phyloP scores from a whole-genome alignment of 2,797 vertebrate species.

The Bradypodion ventrale region DNA sequence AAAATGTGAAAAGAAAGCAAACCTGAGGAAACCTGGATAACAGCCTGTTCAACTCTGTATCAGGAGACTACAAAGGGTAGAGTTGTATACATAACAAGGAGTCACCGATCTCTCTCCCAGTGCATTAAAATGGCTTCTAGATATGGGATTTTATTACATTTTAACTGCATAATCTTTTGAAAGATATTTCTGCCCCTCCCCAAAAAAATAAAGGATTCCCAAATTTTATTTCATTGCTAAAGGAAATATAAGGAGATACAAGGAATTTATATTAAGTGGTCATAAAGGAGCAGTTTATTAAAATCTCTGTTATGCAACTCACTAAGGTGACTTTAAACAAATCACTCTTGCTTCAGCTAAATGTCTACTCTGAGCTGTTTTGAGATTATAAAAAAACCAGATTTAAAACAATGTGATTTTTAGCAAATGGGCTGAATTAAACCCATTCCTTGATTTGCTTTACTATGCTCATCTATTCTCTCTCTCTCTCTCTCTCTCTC shows the following conservation, averaged over 20 bases:
- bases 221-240: not conserved
- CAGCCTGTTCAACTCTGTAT: conserved; percentile 21
- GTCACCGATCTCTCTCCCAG: not conserved
- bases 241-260: not conserved
- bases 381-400: not conserved
- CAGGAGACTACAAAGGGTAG: conserved; percentile 19
- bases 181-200: not conserved
- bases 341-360: not conserved
- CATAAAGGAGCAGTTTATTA: not conserved
- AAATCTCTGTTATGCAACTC: conserved; percentile 6
- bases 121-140: not conserved
- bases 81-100: not conserved
- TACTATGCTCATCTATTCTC: not conserved
- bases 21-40: conserved; percentile 29
- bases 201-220: not conserved
- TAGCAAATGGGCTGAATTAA: not conserved
- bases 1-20: conserved; percentile 7
- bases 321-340: not conserved
- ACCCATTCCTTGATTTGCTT: not conserved
- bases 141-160: not conserved
- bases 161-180: conserved; percentile 2
- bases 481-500: no score
- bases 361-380: not conserved
- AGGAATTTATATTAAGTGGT: not conserved
- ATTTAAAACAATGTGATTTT: not conserved